Evolutionary conservation across 2,113 vertebrate genomes (phyloP), one percentile per base, ranked within the genome.

Genomic region (Eubucco bourcierii): DNA sequence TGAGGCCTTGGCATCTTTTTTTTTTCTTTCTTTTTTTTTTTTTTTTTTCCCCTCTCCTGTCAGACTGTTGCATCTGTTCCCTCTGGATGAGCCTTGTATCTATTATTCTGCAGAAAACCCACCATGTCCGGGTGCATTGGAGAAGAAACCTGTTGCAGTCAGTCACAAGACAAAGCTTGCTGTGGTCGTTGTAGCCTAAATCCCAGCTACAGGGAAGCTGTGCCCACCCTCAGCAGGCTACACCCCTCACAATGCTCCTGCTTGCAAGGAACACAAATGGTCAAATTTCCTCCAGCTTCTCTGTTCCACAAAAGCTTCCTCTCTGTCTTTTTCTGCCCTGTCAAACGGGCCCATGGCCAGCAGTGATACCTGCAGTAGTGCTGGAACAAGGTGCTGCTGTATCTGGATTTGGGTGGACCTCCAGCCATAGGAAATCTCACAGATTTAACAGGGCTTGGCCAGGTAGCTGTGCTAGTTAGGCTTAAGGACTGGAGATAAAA

Each of bases 91-190:
- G 61, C 29, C 21, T 72, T 25, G 24, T 41, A 29, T 28, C 37
- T 13, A 1, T 41, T 27, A 24, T 39, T 79, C 46, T 75, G 12
- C 44, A 76, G n/a, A 72, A 39, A 72, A 79, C n/a, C 46, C 27
- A 56, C 28, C 6, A 1, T 0, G 1, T 67, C 12, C 39, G 61
- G 65, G 19, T 77, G 39, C 73, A 19, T 0, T 50, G 74, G 34
- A 82, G 52, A n/a, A 92, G 55, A 52, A 44, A 12, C 18, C 33
- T 55, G 7, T 6, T 29, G 46, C 63, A 75, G 20, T 24, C 37
- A 55, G 28, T 13, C 1, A 3, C 55, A n/a, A 80, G 37, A 52
- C 46, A 47, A 37, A 53, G 31, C 1, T 4, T 28, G 4, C 31
- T 47, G 56, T 27, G 58, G 25, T 21, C 18, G 5, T 24, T 23